Evolutionary conservation across 2,797 vertebrate species (phyloP), one percentile per base, ranked within the genome.

Genomic region (Gymnodraco acuticeps): DNA sequence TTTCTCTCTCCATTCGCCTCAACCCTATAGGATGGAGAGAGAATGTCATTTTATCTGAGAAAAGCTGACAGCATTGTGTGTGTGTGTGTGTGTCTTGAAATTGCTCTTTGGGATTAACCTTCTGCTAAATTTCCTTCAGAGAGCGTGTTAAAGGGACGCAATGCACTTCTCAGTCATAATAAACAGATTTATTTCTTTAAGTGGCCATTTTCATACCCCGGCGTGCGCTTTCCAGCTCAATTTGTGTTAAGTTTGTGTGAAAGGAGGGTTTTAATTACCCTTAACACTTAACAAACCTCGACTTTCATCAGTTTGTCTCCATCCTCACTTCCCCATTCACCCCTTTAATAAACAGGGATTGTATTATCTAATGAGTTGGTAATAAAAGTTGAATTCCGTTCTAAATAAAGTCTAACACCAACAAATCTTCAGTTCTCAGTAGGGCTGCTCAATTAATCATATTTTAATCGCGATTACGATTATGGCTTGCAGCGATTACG

Each of bases 31-130:
- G 43, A 83, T 66, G 66, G 73, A 74, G 66, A 59, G 53, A 63
- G 55, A 83, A 74, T 83, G 67, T 86, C 33, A 70, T 85, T 77
- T 87, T 53, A 63, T 82, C 13, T 64, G 23, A 67, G 52, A 76
- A 63, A 77, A 78, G 73, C 80, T 77, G 80, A 78, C 76, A 69
- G 61, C 42, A 17, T 55, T 42, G 64, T 53, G 50, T 56, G 23
- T 23, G 23, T 23, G 23, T 64, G 23, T 23, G 23, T 27, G 23
- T 64, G 42, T 41, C 52, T 9, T 10, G 72, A 46, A 69, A 60
- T 58, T 47, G 55, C 78, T 87, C 42, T 15, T 0, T 64, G 70
- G 46, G 56, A 68, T 87, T 87, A 90, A 86, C 82, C 80, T 74
- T 71, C 43, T 74, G 52, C 54, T 65, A 52, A 56, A 77, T 58